Evolutionary conservation across 2,113 vertebrate species (phyloP).

Genomic region (Perccottus glenii): DNA sequence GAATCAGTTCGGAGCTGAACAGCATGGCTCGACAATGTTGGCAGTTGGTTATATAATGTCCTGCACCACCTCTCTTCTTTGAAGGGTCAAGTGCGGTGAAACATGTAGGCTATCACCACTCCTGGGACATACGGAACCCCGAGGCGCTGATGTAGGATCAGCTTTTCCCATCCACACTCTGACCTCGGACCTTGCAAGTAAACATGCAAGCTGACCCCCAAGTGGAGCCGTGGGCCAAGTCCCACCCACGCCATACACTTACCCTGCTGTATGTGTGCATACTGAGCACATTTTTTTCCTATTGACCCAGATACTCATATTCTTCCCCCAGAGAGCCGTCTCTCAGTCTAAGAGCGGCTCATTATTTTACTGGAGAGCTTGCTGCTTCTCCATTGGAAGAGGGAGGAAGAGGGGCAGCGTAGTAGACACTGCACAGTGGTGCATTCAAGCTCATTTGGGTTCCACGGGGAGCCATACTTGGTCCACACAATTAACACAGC

Average conservation of each 20-base stretch:
- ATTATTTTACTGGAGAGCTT: conserved; percentile 67
- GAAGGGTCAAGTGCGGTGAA: conserved; percentile 50
- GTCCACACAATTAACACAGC: conserved; percentile 66
- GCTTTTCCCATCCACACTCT: conserved; percentile 49
- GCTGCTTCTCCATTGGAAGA: conserved; percentile 31
- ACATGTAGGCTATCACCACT: conserved; percentile 28
- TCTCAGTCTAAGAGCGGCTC: conserved; percentile 62
- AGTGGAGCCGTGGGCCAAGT: conserved; percentile 46
- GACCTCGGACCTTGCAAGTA: conserved; percentile 44
- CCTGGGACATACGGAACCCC: conserved; percentile 32
- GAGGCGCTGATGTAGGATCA: conserved; percentile 53
- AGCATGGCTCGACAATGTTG: conserved; percentile 1
- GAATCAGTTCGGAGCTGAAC: not conserved
- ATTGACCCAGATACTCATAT: conserved; percentile 73
- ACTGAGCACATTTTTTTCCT: conserved; percentile 43
- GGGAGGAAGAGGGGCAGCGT: conserved; percentile 63
- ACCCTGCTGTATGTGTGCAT: conserved; percentile 46
- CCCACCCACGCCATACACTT: conserved; percentile 56
- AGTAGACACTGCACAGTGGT: conserved; percentile 39
- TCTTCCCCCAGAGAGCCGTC: conserved; percentile 68
- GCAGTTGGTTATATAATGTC: conserved; percentile 47
- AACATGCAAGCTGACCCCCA: conserved; percentile 46
- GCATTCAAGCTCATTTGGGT: conserved; percentile 35
- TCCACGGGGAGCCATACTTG: conserved; percentile 44
- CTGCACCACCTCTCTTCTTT: conserved; percentile 6